These are phyloP conservation scores for Meloidogyne exigua DNA, from an alignment of 1,140 invertebrate species.

Conservation along the genomic window DNA sequence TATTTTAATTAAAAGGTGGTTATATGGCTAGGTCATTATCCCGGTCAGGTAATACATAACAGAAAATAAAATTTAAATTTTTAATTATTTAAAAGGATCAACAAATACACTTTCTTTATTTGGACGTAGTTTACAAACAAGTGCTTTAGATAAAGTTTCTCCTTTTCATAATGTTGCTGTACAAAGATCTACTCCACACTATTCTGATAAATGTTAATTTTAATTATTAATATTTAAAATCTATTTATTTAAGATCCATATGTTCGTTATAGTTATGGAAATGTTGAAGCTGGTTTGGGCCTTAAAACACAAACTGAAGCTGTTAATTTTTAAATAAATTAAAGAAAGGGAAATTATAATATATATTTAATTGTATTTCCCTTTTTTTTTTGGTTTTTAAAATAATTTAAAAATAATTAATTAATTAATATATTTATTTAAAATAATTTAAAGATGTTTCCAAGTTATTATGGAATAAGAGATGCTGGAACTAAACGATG, in stretches of 20 bases:
- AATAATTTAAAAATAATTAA: slow-evolving; percentile 6
- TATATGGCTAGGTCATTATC: slow-evolving; percentile 27
- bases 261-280: slow-evolving; percentile 44
- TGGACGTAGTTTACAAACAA: slow-evolving; percentile 30
- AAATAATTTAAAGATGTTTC: slow-evolving; percentile 6
- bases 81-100: not conserved
- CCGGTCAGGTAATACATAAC: slow-evolving; percentile 2
- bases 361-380: too few species aligned
- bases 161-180: slow-evolving; percentile 41
- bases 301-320: slow-evolving; percentile 41
- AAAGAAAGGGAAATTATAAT: too few species aligned
- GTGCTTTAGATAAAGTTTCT: slow-evolving; percentile 37
- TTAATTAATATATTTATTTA: too few species aligned
- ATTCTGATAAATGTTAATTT: slow-evolving; percentile 37
- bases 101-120: slow-evolving; percentile 27
- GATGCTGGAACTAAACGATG: slow-evolving; percentile 41
- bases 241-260: slow-evolving; percentile 31
- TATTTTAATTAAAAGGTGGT: slow-evolving; percentile 3
- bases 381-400: not conserved
- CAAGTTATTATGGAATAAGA: slow-evolving; percentile 29
- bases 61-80: not conserved
- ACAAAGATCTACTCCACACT: slow-evolving; percentile 40
- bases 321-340: slow-evolving; percentile 12
- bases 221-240: not conserved
- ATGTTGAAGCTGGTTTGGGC: slow-evolving; percentile 33